Percentiles rank a stretch among this genome's conserved stretches.
Conservation (phyloP, 1,140 invertebrate genomes). For the Mizuhopecten yessoensis region DNA sequence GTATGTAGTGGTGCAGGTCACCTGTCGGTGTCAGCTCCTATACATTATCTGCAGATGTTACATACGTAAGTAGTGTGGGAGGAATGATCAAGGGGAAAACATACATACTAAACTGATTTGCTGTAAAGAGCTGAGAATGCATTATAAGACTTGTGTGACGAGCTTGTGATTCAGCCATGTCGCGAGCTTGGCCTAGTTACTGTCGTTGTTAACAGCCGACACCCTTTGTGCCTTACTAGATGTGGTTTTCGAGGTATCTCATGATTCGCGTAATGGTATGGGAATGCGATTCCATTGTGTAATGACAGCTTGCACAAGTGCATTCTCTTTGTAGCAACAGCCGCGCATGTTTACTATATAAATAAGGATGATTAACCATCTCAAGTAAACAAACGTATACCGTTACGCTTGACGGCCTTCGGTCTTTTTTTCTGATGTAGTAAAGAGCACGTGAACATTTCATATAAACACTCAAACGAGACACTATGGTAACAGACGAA, state of each 20-base stretch:
- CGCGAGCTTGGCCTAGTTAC: background rate
- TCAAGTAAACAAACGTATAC: background rate
- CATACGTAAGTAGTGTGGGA: background rate
- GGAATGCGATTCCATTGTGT: background rate
- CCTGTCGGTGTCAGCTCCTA: background rate
- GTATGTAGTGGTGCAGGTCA: background rate
- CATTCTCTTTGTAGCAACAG: background rate
- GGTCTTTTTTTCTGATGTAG: background rate
- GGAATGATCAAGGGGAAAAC: background rate
- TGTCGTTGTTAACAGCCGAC: background rate
- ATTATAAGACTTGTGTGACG: background rate
- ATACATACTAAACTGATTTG: background rate
- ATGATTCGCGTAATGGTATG: background rate
- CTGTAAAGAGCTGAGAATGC: slow-evolving; percentile 17
- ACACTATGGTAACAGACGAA: too few relatives aligned
- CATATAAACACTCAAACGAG: background rate
- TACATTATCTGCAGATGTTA: background rate
- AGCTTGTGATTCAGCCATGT: background rate
- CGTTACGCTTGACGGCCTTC: background rate
- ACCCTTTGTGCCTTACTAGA: background rate
- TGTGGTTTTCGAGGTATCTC: background rate
- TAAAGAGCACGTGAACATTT: too few relatives aligned
- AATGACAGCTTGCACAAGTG: background rate
- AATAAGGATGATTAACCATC: background rate
- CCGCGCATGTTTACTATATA: background rate